Evolutionary conservation across 1,140 invertebrate species (phyloP), one percentile per base, ranked within the genome.

Genomic region (Pogonomyrmex californicus): DNA sequence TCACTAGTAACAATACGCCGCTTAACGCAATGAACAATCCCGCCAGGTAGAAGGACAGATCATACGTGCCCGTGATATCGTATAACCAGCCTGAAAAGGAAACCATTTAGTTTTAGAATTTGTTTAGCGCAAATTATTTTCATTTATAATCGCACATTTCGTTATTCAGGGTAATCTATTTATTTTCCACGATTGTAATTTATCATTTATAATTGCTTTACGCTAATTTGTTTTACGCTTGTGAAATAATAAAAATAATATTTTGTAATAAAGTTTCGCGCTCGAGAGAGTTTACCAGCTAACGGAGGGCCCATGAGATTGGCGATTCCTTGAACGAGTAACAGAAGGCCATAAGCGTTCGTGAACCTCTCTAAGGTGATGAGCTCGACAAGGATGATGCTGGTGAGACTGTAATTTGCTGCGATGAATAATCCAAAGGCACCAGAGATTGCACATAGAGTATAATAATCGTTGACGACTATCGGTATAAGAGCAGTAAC

Each of bases 301-400:
- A 99, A 92, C 12, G 98, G 98, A 62, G 98, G 98, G 47, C 98
- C 98, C 89, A 98, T 96, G 2, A 99, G 96, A 93, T 98, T 98
- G 1, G 98, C 98, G 54, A 99, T 94, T 4, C 98, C 98, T 94
- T 99, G 98, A 76, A 99, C 98, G 4, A 99, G 95, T 73, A 98
- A 95, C 51, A 99, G 94, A 81, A 99, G 95, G 12, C 98, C 98
- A 92, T 99, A 99, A 3, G 98, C 98, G 91, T 98, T 98, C 0
- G 98, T 98, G 92, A 99, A 98, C 91, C 97, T 96, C 88, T 99
- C 98, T 41, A 99, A 92, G 5, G 98, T 97, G 81, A 98, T 98
- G 87, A 98, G 95, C 92, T 98, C 97, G 33, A 98, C 98, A 41
- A 98, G 95, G 78, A 98, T 98, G 87, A 98, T 98, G 87, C 97